Percentiles rank a stretch among this genome's conserved stretches.
Evolutionary conservation across 1,140 invertebrate species (phyloP).

Genomic region (Sminthurides bifidus): DNA sequence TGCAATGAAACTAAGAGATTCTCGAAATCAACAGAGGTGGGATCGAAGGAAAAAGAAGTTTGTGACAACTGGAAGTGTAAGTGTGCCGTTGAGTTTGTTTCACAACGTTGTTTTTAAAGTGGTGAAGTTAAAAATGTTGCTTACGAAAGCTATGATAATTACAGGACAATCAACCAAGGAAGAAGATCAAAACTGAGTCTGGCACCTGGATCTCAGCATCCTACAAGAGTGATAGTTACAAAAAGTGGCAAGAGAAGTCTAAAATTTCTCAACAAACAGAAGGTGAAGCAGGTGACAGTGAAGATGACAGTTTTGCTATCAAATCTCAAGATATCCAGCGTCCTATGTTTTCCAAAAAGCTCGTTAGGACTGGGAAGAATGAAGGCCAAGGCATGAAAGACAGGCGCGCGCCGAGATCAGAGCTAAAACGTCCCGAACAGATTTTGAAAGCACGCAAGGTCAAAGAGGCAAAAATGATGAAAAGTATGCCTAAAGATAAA

Average conservation of each 20-base stretch:
- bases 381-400: constrained; percentile 43
- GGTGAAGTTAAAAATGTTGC: neutral
- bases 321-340: constrained; percentile 11
- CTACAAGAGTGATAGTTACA: constrained; percentile 82
- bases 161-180: constrained; percentile 45
- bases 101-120: too few relatives aligned
- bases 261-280: constrained; percentile 52
- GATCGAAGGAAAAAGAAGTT: constrained; percentile 88
- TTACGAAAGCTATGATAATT: neutral
- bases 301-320: constrained; percentile 5
- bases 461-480: constrained; percentile 43
- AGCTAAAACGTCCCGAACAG: constrained; percentile 54
- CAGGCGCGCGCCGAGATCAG: constrained; percentile 37
- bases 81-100: too few relatives aligned
- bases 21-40: constrained; percentile 57
- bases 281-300: constrained; percentile 42
- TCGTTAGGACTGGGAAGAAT: constrained; percentile 42
- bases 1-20: constrained; percentile 47
- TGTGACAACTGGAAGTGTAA: constrained; percentile 54
- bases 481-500: constrained; percentile 11
- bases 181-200: constrained; percentile 87
- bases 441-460: constrained; percentile 53
- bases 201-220: constrained; percentile 85
- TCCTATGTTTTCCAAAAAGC: constrained; percentile 20
- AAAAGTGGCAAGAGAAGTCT: constrained; percentile 71